These are phyloP conservation scores for Metridium senile DNA, from an alignment of 92 coral and sea anemone genomes.

Conservation along the genomic window DNA sequence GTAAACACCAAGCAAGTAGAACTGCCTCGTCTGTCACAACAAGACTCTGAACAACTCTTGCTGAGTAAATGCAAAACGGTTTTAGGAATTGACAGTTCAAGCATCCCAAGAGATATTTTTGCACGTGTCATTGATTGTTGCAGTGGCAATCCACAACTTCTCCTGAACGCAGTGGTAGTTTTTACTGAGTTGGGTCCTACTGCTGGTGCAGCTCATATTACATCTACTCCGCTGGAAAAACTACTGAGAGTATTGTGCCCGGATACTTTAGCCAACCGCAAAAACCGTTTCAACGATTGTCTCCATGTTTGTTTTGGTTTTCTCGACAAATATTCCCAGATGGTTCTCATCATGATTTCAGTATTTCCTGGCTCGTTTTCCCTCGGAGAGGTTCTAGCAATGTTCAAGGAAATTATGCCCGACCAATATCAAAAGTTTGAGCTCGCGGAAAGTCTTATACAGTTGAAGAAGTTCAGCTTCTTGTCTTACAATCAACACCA, in stretches of 20 bases:
- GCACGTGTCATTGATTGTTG: background rate
- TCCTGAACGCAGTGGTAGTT: slow-evolving; percentile 15
- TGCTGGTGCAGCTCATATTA: background rate
- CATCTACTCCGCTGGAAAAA: slow-evolving; percentile 13
- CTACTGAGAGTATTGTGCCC: slow-evolving; percentile 32
- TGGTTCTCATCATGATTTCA: slow-evolving; percentile 31
- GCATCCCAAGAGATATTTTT: background rate
- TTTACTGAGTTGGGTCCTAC: background rate
- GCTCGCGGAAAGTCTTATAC: background rate
- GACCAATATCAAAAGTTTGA: too few relatives aligned
- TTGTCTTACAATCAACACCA: background rate
- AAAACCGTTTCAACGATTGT: slow-evolving; percentile 35
- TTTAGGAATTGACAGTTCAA: background rate
- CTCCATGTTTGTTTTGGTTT: slow-evolving; percentile 30
- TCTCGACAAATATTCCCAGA: slow-evolving; percentile 20
- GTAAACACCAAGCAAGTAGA: slow-evolving; percentile 8
- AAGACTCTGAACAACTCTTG: slow-evolving; percentile 32
- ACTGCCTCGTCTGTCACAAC: slow-evolving; percentile 12
- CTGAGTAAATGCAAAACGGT: background rate
- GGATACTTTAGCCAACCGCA: slow-evolving; percentile 10
- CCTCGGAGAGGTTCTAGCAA: background rate
- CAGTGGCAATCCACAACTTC: slow-evolving; percentile 23
- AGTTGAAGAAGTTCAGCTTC: slow-evolving; percentile 12
- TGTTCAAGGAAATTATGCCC: background rate
- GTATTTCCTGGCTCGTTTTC: slow-evolving; percentile 54